Evolutionary conservation across 2,888 invertebrate species (phyloP), one percentile per base, ranked within the genome.

Genomic region (Andrena minutula): DNA sequence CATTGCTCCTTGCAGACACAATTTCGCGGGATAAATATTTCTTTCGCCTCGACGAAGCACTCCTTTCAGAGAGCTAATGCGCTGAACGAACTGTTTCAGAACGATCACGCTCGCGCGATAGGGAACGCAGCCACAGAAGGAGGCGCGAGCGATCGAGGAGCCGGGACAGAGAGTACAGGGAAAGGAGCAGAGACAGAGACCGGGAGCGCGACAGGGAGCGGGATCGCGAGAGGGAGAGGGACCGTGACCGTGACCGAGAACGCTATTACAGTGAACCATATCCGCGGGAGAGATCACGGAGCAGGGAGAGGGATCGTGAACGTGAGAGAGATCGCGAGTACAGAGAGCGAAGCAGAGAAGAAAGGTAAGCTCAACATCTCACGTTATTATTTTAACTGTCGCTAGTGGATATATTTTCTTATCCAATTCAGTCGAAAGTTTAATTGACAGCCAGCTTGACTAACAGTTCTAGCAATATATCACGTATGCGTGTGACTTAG

Each of bases 251-350:
- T 78, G 95, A 95, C 86, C 89, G 93, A 60, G 94, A 93, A 78
- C 93, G 94, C 76, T 94, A 95, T 87, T 95, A 95, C 90, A 93
- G 89, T 84, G 93, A 94, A 82, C 91, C 93, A 32, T 94, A 94
- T 85, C 96, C 96, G 79, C 94, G 97, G 76, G 97, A 97, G 86
- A 94, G 98, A 89, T 98, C 98, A 74, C 96, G 98, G 89, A 98
- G 98, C 89, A 95, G 98, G 89, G 98, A 97, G 65, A 95, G 96
- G 82, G 95, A 95, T 35, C 93, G 94, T 70, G 94, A 95, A 83
- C 92, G 95, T 93, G 97, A 95, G 91, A 95, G 91, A 94, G 96
- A 95, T 90, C 94, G 96, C 49, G 97, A 97, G 90, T 97, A 97
- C 93, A 95, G 97, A 86, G 97, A 97, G 85, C 95, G 97, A 89